phyloP scores from a whole-genome alignment of 2,113 vertebrate genomes.

The Osmerus eperlanus region DNA sequence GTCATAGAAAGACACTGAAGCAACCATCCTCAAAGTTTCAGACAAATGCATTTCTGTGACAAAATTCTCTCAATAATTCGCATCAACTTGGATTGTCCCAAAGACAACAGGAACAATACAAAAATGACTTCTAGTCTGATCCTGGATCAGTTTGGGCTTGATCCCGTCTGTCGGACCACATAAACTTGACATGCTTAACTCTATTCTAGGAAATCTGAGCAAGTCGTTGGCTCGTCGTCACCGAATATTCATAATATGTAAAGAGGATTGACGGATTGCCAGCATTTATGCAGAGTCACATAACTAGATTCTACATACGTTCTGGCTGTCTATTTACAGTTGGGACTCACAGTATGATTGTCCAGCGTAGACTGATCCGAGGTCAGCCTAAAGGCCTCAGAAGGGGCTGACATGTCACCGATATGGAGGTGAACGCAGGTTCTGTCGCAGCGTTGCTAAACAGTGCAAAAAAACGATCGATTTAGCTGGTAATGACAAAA shows the following conservation, averaged over 20 bases:
- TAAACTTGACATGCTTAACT: neutral
- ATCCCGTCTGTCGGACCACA: neutral
- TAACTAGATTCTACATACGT: too few species aligned
- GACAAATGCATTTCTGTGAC: too few species aligned
- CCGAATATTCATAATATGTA: too few species aligned
- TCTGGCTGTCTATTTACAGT: neutral
- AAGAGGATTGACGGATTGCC: too few species aligned
- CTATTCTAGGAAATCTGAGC: neutral
- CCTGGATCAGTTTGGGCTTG: conserved; percentile 23
- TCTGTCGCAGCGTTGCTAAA: conserved; percentile 28
- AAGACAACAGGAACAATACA: conserved; percentile 21
- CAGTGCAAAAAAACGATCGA: conserved; percentile 60
- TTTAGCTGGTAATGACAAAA: conserved; percentile 76
- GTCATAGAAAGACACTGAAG: too few species aligned
- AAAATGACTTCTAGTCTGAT: conserved; percentile 14
- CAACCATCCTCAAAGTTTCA: too few species aligned
- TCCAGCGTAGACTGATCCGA: conserved; percentile 22
- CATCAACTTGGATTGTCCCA: neutral
- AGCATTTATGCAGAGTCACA: too few species aligned
- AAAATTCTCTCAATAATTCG: neutral
- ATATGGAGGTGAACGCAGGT: conserved; percentile 10
- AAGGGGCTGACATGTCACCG: conserved; percentile 20
- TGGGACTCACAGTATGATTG: neutral
- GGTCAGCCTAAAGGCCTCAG: conserved; percentile 6
- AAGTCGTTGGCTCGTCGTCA: too few species aligned